Base-by-base conservation (phyloP, 2,888 invertebrate genomes). In the Clepsis dumicolana region DNA sequence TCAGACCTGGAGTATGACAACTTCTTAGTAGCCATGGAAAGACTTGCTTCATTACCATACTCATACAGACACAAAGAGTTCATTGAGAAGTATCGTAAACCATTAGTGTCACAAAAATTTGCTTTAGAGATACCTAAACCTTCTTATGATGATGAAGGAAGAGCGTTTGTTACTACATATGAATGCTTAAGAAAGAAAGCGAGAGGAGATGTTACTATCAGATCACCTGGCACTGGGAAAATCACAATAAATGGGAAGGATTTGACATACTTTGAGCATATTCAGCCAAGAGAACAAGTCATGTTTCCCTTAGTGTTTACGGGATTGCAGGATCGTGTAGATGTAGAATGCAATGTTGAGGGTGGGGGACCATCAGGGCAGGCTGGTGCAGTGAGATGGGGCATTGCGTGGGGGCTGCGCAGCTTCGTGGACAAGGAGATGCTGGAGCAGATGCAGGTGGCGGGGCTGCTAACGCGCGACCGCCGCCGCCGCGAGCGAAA, bases 381-480 rank as follows among this genome's bases (percentile, higher is more conserved):
- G 88, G 95, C 98, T n/a, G 98, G 98, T 44, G 98, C 98, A 60
- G 94, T 99, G 68, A 95, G 99, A 71, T 97, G 96, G 95, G 98
- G 97, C 25, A 96, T 99, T 68, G 94, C 98, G n/a, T 95, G 95
- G 95, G 96, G 96, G 25, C 91, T 99, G 64, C 94, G 96, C 64
- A 96, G 97, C 84, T 98, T 98, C 91, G 96, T 98, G 18, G 96
- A 97, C 75, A 86, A 94, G 70, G 95, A 96, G 18, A 96, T 95
- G 91, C 88, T 96, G 64, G 97, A 98, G 84, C 95, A 95, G 82
- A 97, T 99, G 98, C 95, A 98, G 92, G 85, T 98, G 73, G 98
- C 98, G 87, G 99, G 99, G 48, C 91, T 99, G 69, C 90, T 99
- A 57, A 97, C 97, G 21, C 94, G 95, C 79, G 99, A 98, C 87